Percentiles rank a stretch among this genome's conserved stretches.
Conservation (phyloP, 1,140 invertebrate species). For the Drosophila truncata region DNA sequence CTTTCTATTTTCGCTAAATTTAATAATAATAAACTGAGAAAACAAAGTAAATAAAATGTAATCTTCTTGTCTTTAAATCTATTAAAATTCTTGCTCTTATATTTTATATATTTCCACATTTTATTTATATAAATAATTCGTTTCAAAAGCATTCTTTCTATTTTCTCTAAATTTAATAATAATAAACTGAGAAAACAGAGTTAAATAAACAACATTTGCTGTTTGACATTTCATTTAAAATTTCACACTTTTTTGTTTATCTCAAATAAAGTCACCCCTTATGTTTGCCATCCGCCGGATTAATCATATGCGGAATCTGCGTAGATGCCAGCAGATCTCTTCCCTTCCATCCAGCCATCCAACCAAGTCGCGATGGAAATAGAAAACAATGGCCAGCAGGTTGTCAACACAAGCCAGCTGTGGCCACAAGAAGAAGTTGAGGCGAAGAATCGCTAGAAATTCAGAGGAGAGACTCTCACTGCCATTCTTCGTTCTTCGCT, state of each 20-base stretch:
- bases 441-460: conserved; percentile 19
- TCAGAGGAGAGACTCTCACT: not conserved
- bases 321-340: not conserved
- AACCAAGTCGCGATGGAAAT: conserved; percentile 1
- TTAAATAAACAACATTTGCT: not conserved
- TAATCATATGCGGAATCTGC: conserved; percentile 8
- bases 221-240: not conserved
- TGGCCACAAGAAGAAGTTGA: conserved; percentile 17
- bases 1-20: not conserved
- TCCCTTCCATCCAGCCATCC: no score
- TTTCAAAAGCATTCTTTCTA: not conserved
- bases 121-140: not conserved
- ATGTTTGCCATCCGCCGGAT: conserved; percentile 2
- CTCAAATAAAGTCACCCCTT: not conserved
- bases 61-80: no score
- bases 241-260: conserved; percentile 1
- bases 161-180: not conserved
- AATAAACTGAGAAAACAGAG: not conserved
- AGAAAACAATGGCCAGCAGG: conserved; percentile 14
- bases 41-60: no score
- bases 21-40: not conserved
- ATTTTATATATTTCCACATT: not conserved
- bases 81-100: no score
- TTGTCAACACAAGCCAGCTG: conserved; percentile 28
- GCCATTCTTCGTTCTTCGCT: conserved; percentile 9